Conservation (phyloP, 2,797 vertebrate species). For the Lindbergichthys nudifrons region DNA sequence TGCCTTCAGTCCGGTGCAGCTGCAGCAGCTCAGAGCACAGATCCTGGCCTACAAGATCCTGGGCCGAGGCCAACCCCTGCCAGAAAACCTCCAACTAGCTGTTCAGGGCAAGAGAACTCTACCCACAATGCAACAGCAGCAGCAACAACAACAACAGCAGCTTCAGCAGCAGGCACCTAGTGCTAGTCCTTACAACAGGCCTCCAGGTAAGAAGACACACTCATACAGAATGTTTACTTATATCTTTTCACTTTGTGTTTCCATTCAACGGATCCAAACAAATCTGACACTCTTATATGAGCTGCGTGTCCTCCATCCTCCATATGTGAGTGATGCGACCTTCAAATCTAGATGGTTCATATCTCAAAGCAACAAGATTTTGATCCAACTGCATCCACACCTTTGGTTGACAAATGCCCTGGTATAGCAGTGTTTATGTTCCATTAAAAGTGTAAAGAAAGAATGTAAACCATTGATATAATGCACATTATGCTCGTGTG, state of each 20-base stretch:
- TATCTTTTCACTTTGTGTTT: not conserved
- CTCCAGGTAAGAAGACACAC: constrained; percentile 82
- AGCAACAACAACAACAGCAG: constrained; percentile 44
- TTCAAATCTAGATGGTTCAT: not conserved
- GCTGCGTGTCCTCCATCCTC: not conserved
- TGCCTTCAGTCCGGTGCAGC: constrained; percentile 94
- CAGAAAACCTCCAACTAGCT: constrained; percentile 96
- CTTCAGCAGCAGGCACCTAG: constrained; percentile 71
- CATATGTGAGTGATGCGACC: not conserved
- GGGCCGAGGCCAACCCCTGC: constrained; percentile 94
- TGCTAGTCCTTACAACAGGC: constrained; percentile 88
- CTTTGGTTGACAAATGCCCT: not conserved
- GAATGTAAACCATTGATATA: not conserved
- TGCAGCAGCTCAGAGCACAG: constrained; percentile 97
- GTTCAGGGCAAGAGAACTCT: constrained; percentile 97
- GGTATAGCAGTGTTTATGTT: too few relatives aligned
- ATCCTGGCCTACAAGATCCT: constrained; percentile 99
- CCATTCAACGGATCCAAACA: not conserved
- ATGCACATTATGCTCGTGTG: not conserved
- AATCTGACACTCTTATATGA: not conserved
- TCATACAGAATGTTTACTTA: not conserved
- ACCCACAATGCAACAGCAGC: constrained; percentile 94
- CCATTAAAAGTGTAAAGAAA: too few relatives aligned
- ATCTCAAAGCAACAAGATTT: not conserved
- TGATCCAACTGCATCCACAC: not conserved